These are phyloP conservation scores for Scolanthus callimorphus DNA, from an alignment of 92 coral and sea anemone species.

Conservation along the genomic window DNA sequence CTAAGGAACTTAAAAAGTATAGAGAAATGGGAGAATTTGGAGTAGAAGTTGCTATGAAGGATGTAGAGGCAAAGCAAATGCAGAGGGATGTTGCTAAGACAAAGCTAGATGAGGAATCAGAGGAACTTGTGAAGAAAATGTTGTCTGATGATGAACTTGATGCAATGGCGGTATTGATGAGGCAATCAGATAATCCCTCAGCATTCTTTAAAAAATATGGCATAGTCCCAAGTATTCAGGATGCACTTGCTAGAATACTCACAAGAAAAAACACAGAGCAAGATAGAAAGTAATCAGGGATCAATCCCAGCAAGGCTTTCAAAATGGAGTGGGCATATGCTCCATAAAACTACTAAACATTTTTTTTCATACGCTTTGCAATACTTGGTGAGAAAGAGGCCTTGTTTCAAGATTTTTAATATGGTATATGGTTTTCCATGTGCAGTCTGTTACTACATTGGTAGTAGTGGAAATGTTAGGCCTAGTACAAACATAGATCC, in stretches of 20 bases:
- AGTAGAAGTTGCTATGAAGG: constrained; percentile 48
- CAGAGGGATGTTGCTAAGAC: constrained; percentile 56
- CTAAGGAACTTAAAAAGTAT: constrained; percentile 46
- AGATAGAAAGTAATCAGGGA: too few relatives aligned
- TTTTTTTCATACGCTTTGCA: too few relatives aligned
- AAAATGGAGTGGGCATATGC: too few relatives aligned
- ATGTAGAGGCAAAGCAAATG: constrained; percentile 48
- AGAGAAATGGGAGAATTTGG: constrained; percentile 33
- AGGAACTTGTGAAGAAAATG: constrained; percentile 38
- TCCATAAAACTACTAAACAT: too few relatives aligned
- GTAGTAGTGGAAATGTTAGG: too few relatives aligned
- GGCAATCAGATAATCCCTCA: constrained; percentile 40
- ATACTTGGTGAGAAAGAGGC: too few relatives aligned
- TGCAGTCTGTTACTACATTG: too few relatives aligned
- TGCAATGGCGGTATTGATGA: constrained; percentile 45
- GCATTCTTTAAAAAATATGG: constrained; percentile 23
- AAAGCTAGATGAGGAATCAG: constrained; percentile 58
- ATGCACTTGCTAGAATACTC: constrained; percentile 46
- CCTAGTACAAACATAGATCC: too few relatives aligned
- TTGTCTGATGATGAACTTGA: constrained; percentile 60
- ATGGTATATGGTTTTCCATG: too few relatives aligned
- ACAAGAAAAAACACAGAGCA: constrained; percentile 22
- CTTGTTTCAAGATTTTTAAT: too few relatives aligned
- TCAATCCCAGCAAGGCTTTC: too few relatives aligned
- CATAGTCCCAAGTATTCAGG: constrained; percentile 43